phyloP scores from a whole-genome alignment of 2,797 vertebrate genomes.

The Phataginus tetradactyla region DNA sequence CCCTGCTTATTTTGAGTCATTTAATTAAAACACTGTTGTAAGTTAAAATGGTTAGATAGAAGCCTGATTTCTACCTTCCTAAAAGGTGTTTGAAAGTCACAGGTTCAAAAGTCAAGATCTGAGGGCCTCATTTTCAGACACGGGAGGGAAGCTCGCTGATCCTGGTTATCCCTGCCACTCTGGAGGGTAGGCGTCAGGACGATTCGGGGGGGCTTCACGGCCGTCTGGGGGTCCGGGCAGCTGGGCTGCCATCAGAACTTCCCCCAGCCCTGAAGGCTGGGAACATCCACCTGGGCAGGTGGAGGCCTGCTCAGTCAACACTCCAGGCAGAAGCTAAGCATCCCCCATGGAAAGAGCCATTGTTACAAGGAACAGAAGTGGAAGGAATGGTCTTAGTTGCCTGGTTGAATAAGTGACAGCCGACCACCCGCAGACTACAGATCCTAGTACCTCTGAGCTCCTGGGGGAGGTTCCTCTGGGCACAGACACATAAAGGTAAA shows the following conservation, averaged over 20 bases:
- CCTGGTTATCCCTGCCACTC: accelerated
- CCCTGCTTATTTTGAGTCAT: neutral
- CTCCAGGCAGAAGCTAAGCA: neutral
- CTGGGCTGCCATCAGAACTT: accelerated
- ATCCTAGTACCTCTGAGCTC: accelerated
- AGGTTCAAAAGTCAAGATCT: neutral
- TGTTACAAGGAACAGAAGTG: neutral
- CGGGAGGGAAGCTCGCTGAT: neutral
- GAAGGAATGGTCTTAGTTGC: accelerated
- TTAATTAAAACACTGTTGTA: neutral
- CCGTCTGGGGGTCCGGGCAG: accelerated
- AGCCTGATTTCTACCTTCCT: neutral
- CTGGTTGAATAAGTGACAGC: accelerated
- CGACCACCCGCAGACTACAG: too few species aligned
- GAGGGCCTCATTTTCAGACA: neutral
- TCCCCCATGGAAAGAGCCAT: neutral
- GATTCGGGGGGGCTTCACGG: accelerated
- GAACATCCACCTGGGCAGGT: neutral
- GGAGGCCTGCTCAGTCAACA: neutral
- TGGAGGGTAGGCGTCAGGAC: neutral
- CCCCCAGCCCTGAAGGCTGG: neutral
- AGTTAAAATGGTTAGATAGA: neutral
- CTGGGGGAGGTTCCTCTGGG: accelerated
- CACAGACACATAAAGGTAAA: neutral
- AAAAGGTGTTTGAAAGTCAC: neutral